Conservation (phyloP, 2,113 vertebrate species). For the Columba livia region DNA sequence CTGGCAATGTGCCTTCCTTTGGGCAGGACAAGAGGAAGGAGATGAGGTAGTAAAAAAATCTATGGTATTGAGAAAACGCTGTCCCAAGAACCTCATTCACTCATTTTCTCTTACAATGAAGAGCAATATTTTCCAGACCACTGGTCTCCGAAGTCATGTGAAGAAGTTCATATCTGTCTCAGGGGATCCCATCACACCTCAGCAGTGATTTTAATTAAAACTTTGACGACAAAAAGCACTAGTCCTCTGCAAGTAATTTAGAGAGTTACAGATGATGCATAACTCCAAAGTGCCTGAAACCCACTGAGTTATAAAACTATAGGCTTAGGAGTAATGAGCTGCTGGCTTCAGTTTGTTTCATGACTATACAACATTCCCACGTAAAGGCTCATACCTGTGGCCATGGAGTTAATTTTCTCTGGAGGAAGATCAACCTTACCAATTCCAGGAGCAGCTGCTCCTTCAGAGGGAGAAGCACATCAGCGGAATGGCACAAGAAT, state of each 20-base stretch:
- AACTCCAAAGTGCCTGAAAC: background rate
- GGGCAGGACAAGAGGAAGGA: background rate
- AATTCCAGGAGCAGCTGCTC: background rate
- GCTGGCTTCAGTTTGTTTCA: background rate
- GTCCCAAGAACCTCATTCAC: background rate
- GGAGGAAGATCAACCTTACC: background rate
- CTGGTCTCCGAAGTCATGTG: slow-evolving; percentile 1
- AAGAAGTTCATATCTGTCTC: slow-evolving; percentile 18
- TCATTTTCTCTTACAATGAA: slow-evolving; percentile 14
- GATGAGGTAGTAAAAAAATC: background rate
- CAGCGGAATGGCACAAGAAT: background rate
- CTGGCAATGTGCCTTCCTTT: background rate
- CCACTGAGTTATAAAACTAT: background rate
- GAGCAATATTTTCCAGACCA: slow-evolving; percentile 38
- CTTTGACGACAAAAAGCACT: background rate
- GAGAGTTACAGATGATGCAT: background rate
- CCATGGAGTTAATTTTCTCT: background rate
- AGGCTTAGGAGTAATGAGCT: background rate
- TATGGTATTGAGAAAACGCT: background rate
- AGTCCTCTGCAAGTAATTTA: slow-evolving; percentile 10
- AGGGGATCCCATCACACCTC: slow-evolving; percentile 24
- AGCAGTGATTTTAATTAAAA: slow-evolving; percentile 38
- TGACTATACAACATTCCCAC: background rate
- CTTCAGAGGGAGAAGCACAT: background rate
- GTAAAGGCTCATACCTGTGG: background rate